These are phyloP conservation scores for Oncopodura yosiiana DNA, from an alignment of 1,140 invertebrate species.

Conservation along the genomic window DNA sequence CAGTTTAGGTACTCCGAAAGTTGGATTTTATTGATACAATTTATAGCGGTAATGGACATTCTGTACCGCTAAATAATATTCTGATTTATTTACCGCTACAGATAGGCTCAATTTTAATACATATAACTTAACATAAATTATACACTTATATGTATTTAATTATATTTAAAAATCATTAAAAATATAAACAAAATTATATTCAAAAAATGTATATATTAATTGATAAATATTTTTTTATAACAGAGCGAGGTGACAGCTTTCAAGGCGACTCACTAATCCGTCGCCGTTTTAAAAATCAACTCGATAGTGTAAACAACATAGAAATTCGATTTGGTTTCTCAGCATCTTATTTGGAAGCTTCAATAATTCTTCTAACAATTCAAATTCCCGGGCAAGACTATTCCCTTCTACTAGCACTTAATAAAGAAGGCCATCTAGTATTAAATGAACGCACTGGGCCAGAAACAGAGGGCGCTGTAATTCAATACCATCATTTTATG, in stretches of 20 bases:
- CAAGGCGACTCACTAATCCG: conserved; percentile 71
- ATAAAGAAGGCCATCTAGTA: conserved; percentile 66
- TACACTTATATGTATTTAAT: conserved; percentile 1
- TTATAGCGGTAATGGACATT: too few species aligned
- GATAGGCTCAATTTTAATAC: too few species aligned
- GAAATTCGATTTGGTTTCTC: conserved; percentile 59
- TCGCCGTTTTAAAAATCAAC: conserved; percentile 52
- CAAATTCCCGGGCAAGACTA: conserved; percentile 58
- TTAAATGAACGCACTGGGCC: conserved; percentile 70
- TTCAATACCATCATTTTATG: conserved; percentile 64
- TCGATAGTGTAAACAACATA: conserved; percentile 57
- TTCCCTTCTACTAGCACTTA: conserved; percentile 68
- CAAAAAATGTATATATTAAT: too few species aligned
- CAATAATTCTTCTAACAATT: conserved; percentile 34
- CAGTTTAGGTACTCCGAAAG: too few species aligned
- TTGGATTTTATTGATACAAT: too few species aligned
- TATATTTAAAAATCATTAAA: not conserved
- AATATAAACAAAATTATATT: too few species aligned
- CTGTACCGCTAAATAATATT: too few species aligned
- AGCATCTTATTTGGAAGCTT: conserved; percentile 16
- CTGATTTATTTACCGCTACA: too few species aligned
- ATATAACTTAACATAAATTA: too few species aligned
- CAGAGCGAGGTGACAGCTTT: conserved; percentile 78
- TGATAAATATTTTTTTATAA: conserved; percentile 36
- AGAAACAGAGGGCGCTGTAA: conserved; percentile 49